Evolutionary conservation across 2,888 invertebrate species (phyloP).

Genomic region (Hirtodrosophila duncani): DNA sequence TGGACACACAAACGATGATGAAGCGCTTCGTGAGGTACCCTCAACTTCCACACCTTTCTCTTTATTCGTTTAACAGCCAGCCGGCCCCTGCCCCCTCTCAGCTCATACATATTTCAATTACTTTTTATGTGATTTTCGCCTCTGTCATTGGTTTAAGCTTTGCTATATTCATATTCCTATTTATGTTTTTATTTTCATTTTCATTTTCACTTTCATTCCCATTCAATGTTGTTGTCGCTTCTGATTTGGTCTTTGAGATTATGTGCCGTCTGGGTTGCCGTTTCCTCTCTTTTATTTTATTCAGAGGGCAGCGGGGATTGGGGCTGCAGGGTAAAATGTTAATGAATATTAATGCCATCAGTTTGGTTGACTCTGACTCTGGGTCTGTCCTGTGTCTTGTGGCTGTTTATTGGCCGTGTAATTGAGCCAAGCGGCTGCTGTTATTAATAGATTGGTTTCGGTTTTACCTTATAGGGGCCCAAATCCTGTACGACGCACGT

Average conservation of each 20-base stretch:
- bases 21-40: constrained; percentile 20
- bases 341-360: constrained; percentile 67
- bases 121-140: constrained; percentile 70
- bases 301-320: constrained; percentile 7
- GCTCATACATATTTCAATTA: constrained; percentile 70
- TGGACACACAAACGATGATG: constrained; percentile 36
- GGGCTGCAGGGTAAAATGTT: constrained; percentile 49
- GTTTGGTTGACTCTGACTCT: constrained; percentile 19
- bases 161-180: constrained; percentile 46
- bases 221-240: constrained; percentile 34
- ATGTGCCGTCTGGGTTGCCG: too few species aligned
- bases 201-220: constrained; percentile 47
- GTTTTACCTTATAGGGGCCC: constrained; percentile 83
- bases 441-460: constrained; percentile 31
- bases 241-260: constrained; percentile 66
- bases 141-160: constrained; percentile 63
- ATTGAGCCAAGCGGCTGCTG: constrained; percentile 43
- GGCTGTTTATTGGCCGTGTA: constrained; percentile 70
- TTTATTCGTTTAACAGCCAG: background rate
- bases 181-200: constrained; percentile 59
- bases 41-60: background rate
- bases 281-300: constrained; percentile 24
- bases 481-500: constrained; percentile 85
- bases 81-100: constrained; percentile 3
- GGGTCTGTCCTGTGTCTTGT: constrained; percentile 26